Base-by-base conservation (phyloP, 2,113 vertebrate genomes). In the Ictalurus furcatus region DNA sequence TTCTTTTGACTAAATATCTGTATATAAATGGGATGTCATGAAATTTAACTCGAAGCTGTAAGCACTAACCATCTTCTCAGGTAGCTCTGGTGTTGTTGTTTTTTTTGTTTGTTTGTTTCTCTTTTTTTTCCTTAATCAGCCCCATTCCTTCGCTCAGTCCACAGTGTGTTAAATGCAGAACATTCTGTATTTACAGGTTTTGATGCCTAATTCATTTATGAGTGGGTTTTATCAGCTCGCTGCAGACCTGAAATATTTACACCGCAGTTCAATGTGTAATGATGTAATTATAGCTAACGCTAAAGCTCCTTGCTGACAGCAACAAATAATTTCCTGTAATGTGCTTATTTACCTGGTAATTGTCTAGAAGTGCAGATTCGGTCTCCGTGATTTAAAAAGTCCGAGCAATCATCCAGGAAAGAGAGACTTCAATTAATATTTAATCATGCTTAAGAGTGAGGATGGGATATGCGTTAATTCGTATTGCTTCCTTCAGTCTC, bases 181-280 rank as follows among this genome's bases (percentile, higher is more conserved):
- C 23, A 52, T n/a, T 84, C 25, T 34, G 54, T 73, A 21, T 82
- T 84, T 69, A 61, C 52, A 61, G 80, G 82, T 84, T 61, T 83
- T 71, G 80, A 83, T 83, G 79, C 67, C 87, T 83, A 82, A 83
- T 88, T 69, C 79, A 58, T 88, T 88, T 37, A 13, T 59, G 80
- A 84, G 80, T 73, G 87, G 87, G 81, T 88, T 88, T 88, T 88
- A 84, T 88, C 87, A 88, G 80, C 80, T 80, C 56, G 67, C 56
- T 88, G 54, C 80, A 84, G 87, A 84, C 56, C 67, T 74, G 67
- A 69, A 63, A 84, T 84, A 88, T 69, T 88, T 44, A 61, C 80
- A 61, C 87, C 79, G 21, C 81, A 48, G 56, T 73, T 65, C 67
- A 59, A 25, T 30, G 65, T 69, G 54, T 73, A 59, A 84, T 74